A percentile compares a stretch with the other conserved stretches of the same genome.
phyloP scores from a whole-genome alignment of 2,113 vertebrate species.

The Drymodes brunneopygia region DNA sequence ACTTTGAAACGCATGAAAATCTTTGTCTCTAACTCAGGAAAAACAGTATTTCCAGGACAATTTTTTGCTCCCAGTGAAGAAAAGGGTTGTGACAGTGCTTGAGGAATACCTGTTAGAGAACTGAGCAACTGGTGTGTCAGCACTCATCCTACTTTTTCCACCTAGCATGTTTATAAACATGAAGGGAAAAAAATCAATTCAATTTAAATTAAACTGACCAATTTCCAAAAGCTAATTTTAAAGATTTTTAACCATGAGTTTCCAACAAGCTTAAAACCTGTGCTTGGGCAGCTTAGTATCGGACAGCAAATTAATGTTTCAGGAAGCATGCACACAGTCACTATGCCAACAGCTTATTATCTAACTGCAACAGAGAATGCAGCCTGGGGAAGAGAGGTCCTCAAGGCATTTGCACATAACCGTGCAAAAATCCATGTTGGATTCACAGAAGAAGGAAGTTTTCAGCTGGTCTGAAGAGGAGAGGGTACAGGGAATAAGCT shows the following conservation, averaged over 20 bases:
- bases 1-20: not conserved
- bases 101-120: not conserved
- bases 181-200: not conserved
- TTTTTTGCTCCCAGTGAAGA: not conserved
- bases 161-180: not conserved
- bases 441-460: not conserved
- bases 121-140: not conserved
- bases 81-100: not conserved
- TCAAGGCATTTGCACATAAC: not conserved
- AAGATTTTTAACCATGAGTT: not conserved
- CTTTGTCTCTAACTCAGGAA: not conserved
- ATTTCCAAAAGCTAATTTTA: not conserved
- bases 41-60: not conserved
- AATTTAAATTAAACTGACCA: not conserved
- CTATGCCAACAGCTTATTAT: not conserved
- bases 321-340: not conserved
- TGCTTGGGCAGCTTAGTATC: not conserved
- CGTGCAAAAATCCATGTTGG: not conserved
- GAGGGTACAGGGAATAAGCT: not conserved
- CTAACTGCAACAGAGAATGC: not conserved
- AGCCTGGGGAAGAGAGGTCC: not conserved
- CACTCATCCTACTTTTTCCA: rapidly evolving
- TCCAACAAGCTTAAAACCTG: not conserved
- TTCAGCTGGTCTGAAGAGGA: not conserved
- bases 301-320: not conserved